Conservation (phyloP, 2,888 invertebrate species). For the Uropetala carovei region DNA sequence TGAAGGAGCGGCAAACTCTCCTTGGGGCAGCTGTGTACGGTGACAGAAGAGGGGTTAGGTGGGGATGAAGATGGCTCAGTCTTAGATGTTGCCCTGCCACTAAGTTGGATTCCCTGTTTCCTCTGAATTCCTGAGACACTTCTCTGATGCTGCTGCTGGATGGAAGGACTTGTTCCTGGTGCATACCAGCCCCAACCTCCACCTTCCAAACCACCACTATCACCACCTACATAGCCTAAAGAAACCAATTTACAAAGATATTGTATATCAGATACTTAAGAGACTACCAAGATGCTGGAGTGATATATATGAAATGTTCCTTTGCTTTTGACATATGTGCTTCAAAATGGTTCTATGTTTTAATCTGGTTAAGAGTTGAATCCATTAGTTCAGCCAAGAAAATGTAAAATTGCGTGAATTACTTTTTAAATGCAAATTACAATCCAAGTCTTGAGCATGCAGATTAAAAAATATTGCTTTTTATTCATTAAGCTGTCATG, state of each 20-base stretch:
- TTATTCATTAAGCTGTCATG: too few relatives aligned
- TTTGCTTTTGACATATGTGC: too few relatives aligned
- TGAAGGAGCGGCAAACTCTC: conserved; percentile 71
- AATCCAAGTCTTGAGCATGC: too few relatives aligned
- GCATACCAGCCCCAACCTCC: conserved; percentile 40
- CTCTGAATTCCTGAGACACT: conserved; percentile 52
- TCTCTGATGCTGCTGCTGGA: conserved; percentile 54
- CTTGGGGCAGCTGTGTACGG: conserved; percentile 67
- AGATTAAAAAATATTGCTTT: too few relatives aligned
- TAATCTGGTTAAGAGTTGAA: too few relatives aligned
- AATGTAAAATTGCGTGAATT: too few relatives aligned
- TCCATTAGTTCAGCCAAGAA: too few relatives aligned
- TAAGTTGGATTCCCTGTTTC: conserved; percentile 58
- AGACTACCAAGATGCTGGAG: too few relatives aligned
- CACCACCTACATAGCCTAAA: conserved; percentile 56
- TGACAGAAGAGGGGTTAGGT: conserved; percentile 52
- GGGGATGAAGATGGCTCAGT: conserved; percentile 47
- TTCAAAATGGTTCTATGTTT: too few relatives aligned
- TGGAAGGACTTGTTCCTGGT: not conserved
- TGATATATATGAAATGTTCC: too few relatives aligned
- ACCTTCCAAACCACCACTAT: conserved; percentile 18
- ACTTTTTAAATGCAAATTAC: too few relatives aligned
- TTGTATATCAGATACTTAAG: too few relatives aligned
- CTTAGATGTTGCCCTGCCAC: conserved; percentile 43
- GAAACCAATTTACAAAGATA: not conserved